phyloP scores from a whole-genome alignment of 1,140 invertebrate species.

The Saccostrea glomerata region DNA sequence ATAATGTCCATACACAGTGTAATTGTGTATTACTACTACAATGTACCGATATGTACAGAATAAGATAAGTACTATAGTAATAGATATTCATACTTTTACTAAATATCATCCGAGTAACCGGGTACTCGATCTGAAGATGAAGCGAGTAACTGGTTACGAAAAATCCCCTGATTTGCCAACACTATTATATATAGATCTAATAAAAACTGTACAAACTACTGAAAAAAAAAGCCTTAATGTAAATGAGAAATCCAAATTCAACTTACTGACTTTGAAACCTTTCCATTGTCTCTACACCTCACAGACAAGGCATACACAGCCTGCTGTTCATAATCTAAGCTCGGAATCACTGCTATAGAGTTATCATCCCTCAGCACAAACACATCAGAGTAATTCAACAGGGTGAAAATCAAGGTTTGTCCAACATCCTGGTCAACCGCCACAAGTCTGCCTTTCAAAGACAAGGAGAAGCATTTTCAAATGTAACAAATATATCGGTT shows the following conservation, averaged over 20 bases:
- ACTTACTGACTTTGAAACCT: conserved; percentile 53
- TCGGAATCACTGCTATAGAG: conserved; percentile 43
- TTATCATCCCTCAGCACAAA: conserved; percentile 55
- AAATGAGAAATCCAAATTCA: not conserved
- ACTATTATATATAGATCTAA: no score
- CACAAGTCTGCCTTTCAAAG: conserved; percentile 58
- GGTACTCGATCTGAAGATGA: no score
- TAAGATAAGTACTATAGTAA: no score
- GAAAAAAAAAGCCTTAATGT: no score
- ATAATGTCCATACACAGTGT: no score
- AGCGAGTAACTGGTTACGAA: no score
- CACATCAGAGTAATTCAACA: conserved; percentile 58
- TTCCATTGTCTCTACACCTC: conserved; percentile 60
- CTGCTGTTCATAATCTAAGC: conserved; percentile 61
- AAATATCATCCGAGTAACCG: no score
- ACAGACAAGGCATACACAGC: conserved; percentile 55
- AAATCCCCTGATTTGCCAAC: no score
- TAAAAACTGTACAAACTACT: no score
- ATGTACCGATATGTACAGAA: no score
- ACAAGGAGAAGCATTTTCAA: not conserved
- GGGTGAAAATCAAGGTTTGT: conserved; percentile 53
- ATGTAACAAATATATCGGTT: not conserved
- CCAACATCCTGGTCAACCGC: conserved; percentile 59
- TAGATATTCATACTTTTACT: no score
- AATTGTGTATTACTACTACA: no score